Evolutionary conservation across 2,888 invertebrate genomes (phyloP), one percentile per base, ranked within the genome.

Genomic region (Xestia ashworthii): DNA sequence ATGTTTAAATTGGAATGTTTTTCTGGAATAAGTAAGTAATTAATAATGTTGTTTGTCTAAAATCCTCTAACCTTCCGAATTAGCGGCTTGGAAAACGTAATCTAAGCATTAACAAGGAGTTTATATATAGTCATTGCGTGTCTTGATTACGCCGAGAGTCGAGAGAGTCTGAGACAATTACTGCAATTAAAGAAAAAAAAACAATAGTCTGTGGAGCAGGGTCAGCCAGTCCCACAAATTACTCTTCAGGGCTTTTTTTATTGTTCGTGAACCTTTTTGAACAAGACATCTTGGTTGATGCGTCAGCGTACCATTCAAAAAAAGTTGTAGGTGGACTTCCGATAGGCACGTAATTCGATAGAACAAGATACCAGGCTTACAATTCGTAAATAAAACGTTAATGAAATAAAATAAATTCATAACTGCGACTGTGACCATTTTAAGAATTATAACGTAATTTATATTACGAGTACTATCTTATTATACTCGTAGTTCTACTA

Each of bases 131-230:
- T 64, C 67, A 78, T 91, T 89, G 91, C 92, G 92, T 92, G 91
- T 85, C 74, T 71, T 83, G 73, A 83, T 80, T 76, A 76, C 75
- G 71, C 68, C 70, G 80, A 78, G 50, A 68, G 44, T 19, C 44
- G 50, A 62, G 41, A 70, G 82, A 85, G 81, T 79, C 74, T 78
- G 83, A 76, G 89, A 89, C 91, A 92, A 93, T 93, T 91, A 89
- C 89, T 79, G 90, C 84, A 91, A 93, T 93, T 92, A 93, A 90
- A 84, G 68, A 90, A 91, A 89, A 73, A 86, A 91, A 46, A 71
- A 82, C 89, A 91, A 91, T 90, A 74, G 89, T 83, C 75, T 64
- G 67, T 79, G 81, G 71, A 78, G 77, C 85, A 85, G 83, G 77
- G 81, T 82, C 84, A 82, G 71, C 78, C 78, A 74, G 50, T 74